phyloP scores from a whole-genome alignment of 2,888 invertebrate genomes.

The Tinea trinotella region DNA sequence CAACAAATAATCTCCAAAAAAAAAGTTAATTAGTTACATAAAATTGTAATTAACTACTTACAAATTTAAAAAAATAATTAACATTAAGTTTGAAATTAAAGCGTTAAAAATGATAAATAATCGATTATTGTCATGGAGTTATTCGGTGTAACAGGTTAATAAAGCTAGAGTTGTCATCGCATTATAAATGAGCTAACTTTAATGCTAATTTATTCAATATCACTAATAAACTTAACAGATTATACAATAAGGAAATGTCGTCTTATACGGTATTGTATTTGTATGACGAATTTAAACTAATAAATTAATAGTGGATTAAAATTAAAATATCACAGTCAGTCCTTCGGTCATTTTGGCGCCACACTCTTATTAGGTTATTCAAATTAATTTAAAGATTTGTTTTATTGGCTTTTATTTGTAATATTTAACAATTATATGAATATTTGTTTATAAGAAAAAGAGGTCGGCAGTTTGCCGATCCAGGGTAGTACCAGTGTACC shows the following conservation, averaged over 20 bases:
- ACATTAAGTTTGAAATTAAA: background rate
- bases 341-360: background rate
- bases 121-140: background rate
- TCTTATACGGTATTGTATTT: slow-evolving; percentile 5
- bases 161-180: slow-evolving; percentile 11
- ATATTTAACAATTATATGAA: too few relatives aligned
- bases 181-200: slow-evolving; percentile 2
- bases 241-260: slow-evolving; percentile 9
- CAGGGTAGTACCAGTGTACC: too few relatives aligned
- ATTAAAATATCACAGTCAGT: background rate
- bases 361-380: background rate
- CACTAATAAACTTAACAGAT: slow-evolving; percentile 7
- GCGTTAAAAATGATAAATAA: background rate
- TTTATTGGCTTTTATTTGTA: too few relatives aligned
- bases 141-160: slow-evolving; percentile 3
- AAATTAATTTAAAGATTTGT: too few relatives aligned
- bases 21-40: background rate
- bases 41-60: background rate
- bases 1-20: too few relatives aligned
- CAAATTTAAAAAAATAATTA: background rate
- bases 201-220: slow-evolving; percentile 14
- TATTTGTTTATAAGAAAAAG: too few relatives aligned
- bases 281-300: slow-evolving; percentile 11
- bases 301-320: background rate
- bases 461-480: too few relatives aligned